A percentile compares a stretch with the other conserved stretches of the same genome.
phyloP scores from a whole-genome alignment of 1,140 invertebrate genomes.

The Lanistes nyassanus region DNA sequence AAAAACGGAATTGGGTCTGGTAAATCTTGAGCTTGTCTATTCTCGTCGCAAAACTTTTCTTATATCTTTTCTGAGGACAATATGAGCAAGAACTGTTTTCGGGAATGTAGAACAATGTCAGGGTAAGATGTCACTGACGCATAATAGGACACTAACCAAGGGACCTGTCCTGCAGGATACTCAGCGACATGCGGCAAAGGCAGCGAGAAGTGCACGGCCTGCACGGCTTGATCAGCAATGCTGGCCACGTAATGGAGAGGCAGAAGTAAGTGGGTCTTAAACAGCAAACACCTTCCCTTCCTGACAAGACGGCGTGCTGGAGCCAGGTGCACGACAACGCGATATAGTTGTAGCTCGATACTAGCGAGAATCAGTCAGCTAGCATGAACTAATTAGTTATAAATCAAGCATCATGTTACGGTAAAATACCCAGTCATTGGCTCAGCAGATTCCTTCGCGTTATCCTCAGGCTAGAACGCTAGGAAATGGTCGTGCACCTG shows the following conservation, averaged over 20 bases:
- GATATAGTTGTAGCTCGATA: too few relatives aligned
- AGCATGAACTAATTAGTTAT: too few relatives aligned
- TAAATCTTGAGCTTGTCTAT: neutral
- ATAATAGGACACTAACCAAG: neutral
- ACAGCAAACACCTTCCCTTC: neutral
- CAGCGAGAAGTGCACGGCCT: neutral
- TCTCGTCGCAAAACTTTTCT: neutral
- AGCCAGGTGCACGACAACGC: neutral
- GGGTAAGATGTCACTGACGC: neutral
- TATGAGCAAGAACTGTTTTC: too few relatives aligned
- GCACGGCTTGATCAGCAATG: neutral
- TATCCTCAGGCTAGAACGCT: too few relatives aligned
- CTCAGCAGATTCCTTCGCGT: neutral
- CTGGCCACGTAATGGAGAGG: constrained; percentile 1
- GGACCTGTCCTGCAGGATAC: neutral
- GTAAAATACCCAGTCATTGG: neutral
- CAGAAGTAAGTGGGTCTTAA: neutral
- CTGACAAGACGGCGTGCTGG: neutral
- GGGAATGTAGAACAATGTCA: neutral
- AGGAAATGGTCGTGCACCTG: too few relatives aligned
- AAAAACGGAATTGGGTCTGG: neutral
- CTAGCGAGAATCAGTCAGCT: too few relatives aligned
- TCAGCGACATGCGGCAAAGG: neutral
- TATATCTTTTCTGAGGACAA: neutral
- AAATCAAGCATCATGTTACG: neutral